A percentile compares a stretch with the other conserved stretches of the same genome.
Conservation (phyloP, 2,888 invertebrate species). For the Ichneumoninae sp. region DNA sequence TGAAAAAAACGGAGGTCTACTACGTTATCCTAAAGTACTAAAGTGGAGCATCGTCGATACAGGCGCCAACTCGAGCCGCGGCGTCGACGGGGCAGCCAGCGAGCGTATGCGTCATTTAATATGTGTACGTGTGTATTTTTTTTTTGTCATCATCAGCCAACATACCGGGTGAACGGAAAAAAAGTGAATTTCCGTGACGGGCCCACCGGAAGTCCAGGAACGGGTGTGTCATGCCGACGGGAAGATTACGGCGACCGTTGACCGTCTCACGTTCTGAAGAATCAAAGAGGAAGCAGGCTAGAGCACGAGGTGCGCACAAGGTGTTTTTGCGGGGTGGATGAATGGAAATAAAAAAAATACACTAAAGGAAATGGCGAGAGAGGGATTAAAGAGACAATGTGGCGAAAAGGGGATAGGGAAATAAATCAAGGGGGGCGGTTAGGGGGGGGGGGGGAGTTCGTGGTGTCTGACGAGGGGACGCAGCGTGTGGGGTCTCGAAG, state of each 20-base stretch:
- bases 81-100: not conserved
- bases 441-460: not conserved
- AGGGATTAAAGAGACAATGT: not conserved
- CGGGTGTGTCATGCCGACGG: slow-evolving; percentile 66
- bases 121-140: not conserved
- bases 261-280: slow-evolving; percentile 69
- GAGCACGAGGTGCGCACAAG: slow-evolving; percentile 63
- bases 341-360: not conserved
- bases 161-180: slow-evolving; percentile 68
- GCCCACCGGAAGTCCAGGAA: slow-evolving; percentile 67
- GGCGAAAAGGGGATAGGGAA: not conserved
- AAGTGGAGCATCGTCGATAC: slow-evolving; percentile 27
- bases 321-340: slow-evolving; percentile 36
- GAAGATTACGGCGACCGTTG: slow-evolving; percentile 68
- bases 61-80: not conserved
- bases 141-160: slow-evolving; percentile 55
- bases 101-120: slow-evolving; percentile 33
- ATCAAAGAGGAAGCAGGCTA: slow-evolving; percentile 68
- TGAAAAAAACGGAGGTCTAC: not conserved
- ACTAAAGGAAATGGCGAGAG: slow-evolving; percentile 6
- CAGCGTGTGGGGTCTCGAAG: slow-evolving; percentile 47
- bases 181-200: slow-evolving; percentile 66
- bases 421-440: slow-evolving; percentile 1
- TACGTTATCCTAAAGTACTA: slow-evolving; percentile 13
- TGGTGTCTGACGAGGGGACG: slow-evolving; percentile 34